Evolutionary conservation across 2,113 vertebrate species (phyloP), one percentile per base, ranked within the genome.

Genomic region (Zosterops lateralis): DNA sequence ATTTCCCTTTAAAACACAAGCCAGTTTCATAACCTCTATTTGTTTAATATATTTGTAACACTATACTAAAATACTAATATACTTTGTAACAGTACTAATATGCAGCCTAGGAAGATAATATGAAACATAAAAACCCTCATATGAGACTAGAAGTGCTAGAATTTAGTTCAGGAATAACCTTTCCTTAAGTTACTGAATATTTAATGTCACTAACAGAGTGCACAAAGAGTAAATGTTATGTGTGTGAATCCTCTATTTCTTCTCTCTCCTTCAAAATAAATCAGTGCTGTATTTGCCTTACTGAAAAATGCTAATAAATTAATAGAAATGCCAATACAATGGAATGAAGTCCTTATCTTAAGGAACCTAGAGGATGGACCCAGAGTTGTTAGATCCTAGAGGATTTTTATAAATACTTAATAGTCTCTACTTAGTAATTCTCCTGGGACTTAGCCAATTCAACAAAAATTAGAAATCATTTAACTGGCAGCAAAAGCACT

Each of bases 381-480:
- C 28, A 77, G 47, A 68, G 66, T n/a, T 86, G 15, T 51, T 58
- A 88, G 84, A 80, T 84, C 60, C 64, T 77, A 66, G 24, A 74
- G 72, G 64, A 84, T 57, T 87, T 87, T 84, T 86, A 56, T 31
- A 86, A 87, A 66, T 44, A 60, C 38, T 86, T 93, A 77, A 92
- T 81, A 60, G 84, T 91, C 80, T 92, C 89, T 65, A 64, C 51
- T 90, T 74, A 95, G 78, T 76, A 83, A 95, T 62, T 86, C 92
- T 83, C 28, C 32, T 74, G 72, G 72, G 73, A 88, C n/a, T 90
- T 24, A 77, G 79, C 44, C 85, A 95, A 89, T 84, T 95, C 84
- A 81, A 65, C 64, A 71, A 86, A 90, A 93, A 94, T 61, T 90
- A 93, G 56, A 94, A 95, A 90, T 56, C 5, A 90, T 90, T 89